phyloP scores from a whole-genome alignment of 1,140 invertebrate species.

The Oryctes rhinoceros region DNA sequence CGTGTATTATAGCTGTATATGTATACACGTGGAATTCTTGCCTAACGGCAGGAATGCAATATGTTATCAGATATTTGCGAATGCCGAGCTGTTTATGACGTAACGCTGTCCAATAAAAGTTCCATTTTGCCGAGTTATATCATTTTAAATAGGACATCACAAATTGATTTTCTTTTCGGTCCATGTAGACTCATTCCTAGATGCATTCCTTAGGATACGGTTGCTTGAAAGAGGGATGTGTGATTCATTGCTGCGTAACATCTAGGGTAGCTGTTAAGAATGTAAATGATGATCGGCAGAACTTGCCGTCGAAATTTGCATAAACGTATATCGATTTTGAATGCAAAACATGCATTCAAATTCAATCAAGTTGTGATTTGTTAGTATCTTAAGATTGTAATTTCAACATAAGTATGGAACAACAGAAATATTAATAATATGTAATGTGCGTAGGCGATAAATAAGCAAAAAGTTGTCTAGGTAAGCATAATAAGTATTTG shows the following conservation, averaged over 20 bases:
- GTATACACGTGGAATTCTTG: too few relatives aligned
- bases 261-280: neutral
- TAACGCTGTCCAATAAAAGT: slow-evolving; percentile 1
- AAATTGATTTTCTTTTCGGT: slow-evolving; percentile 25
- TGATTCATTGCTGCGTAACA: neutral
- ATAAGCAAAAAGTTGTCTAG: too few relatives aligned
- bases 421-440: too few relatives aligned
- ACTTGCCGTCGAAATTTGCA: too few relatives aligned
- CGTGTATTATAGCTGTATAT: too few relatives aligned
- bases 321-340: too few relatives aligned
- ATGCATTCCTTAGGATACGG: neutral
- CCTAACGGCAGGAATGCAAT: neutral
- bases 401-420: too few relatives aligned
- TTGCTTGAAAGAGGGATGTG: neutral
- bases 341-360: too few relatives aligned
- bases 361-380: too few relatives aligned
- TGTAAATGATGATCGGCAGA: neutral
- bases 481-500: too few relatives aligned
- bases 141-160: neutral
- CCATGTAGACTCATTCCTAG: neutral
- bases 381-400: too few relatives aligned
- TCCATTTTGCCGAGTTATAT: neutral
- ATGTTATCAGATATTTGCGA: neutral
- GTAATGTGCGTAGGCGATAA: too few relatives aligned
- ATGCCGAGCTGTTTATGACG: neutral